These are phyloP conservation scores for Paraescarpia echinospica DNA, from an alignment of 1,140 invertebrate genomes.

Conservation along the genomic window DNA sequence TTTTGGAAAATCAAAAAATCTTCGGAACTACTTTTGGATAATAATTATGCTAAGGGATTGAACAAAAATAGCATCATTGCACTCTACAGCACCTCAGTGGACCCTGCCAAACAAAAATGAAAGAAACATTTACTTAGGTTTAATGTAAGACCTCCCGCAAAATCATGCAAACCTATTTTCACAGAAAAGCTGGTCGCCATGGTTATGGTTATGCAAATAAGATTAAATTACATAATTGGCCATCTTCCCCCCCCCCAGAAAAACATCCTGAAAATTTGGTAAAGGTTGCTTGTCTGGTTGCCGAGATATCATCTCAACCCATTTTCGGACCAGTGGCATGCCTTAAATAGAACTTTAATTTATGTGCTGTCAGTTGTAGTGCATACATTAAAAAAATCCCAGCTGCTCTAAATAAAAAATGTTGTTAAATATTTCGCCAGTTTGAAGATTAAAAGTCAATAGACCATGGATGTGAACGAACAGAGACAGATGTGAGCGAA, in stretches of 20 bases:
- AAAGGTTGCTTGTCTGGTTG: too few relatives aligned
- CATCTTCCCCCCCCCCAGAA: background rate
- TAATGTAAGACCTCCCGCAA: background rate
- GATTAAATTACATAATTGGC: background rate
- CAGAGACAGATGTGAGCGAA: too few relatives aligned
- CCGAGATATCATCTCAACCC: too few relatives aligned
- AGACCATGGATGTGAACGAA: too few relatives aligned
- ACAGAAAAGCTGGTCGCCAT: background rate
- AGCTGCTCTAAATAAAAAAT: too few relatives aligned
- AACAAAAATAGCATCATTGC: background rate
- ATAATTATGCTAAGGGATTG: background rate
- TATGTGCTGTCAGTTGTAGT: background rate
- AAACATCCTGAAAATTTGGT: too few relatives aligned
- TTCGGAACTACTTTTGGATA: background rate
- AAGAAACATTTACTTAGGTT: background rate
- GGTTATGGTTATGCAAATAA: background rate
- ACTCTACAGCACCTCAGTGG: background rate
- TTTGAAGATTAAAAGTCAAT: too few relatives aligned
- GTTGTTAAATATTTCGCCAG: too few relatives aligned
- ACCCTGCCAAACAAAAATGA: background rate
- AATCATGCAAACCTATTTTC: background rate
- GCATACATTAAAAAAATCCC: background rate
- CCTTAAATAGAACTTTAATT: background rate
- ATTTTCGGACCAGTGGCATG: too few relatives aligned
- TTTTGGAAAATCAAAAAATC: background rate